Percentiles rank a stretch among this genome's conserved stretches.
These are phyloP conservation scores for Chelonia mydas DNA, from an alignment of 2,797 vertebrate species.

Conservation along the genomic window DNA sequence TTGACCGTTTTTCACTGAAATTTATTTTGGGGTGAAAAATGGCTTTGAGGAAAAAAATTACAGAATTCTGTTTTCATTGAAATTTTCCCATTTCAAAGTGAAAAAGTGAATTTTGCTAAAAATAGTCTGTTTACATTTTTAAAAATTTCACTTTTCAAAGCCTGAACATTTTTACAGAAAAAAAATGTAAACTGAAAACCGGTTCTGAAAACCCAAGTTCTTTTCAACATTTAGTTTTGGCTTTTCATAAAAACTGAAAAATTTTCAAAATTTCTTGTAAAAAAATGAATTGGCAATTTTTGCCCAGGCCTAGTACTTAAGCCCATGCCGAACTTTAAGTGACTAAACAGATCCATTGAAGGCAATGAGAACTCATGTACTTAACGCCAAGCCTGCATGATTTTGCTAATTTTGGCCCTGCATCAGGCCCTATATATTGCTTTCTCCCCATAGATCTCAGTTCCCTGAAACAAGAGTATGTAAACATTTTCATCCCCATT, in stretches of 20 bases:
- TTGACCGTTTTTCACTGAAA: neutral
- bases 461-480: neutral
- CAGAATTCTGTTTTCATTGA: neutral
- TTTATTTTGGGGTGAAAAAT: neutral
- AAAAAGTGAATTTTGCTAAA: neutral
- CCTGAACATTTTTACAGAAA: neutral
- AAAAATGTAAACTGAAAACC: neutral
- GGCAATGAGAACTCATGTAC: conserved; percentile 32
- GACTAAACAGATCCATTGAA: neutral
- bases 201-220: neutral
- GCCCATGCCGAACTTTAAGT: neutral
- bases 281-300: neutral
- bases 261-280: neutral
- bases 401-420: neutral
- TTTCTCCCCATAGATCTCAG: neutral
- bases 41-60: neutral
- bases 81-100: neutral
- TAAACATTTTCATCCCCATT: neutral
- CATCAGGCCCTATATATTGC: neutral
- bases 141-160: neutral
- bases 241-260: neutral
- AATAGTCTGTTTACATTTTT: neutral
- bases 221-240: neutral
- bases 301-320: neutral
- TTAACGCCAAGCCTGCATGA: neutral